Evolutionary conservation across 2,888 invertebrate genomes (phyloP).

Genomic region (Erynnis tages): DNA sequence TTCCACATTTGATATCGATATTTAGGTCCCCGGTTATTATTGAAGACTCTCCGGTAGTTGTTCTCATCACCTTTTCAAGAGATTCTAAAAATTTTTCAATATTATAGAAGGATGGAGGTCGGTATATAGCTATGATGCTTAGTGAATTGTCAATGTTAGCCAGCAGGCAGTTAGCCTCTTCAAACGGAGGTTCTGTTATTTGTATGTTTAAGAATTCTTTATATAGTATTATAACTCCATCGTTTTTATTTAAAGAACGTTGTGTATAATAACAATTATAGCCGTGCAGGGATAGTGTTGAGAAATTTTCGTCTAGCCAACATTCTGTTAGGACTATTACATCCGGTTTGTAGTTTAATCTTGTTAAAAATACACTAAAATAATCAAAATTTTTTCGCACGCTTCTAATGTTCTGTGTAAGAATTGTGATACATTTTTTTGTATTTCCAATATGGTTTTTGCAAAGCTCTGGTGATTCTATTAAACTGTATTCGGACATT

Average conservation of each 20-base stretch:
- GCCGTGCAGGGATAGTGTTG: background rate
- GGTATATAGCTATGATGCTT: background rate
- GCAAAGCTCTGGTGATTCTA: too few species aligned
- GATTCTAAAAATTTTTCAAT: background rate
- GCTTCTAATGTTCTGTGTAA: background rate
- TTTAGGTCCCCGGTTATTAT: background rate
- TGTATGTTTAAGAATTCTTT: background rate
- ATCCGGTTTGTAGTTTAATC: background rate
- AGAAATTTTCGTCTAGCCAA: background rate
- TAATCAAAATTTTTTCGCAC: background rate
- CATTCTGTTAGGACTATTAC: background rate
- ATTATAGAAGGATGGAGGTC: conserved; percentile 1
- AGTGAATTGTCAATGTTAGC: background rate
- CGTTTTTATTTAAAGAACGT: background rate
- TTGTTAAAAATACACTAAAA: background rate
- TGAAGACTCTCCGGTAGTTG: background rate
- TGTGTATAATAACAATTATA: background rate
- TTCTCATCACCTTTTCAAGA: background rate
- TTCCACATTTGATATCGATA: background rate
- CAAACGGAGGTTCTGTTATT: background rate
- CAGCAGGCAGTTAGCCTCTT: background rate
- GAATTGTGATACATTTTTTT: background rate
- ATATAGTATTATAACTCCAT: background rate
- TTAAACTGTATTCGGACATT: too few species aligned
- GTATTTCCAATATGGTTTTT: background rate